phyloP scores from a whole-genome alignment of 1,140 invertebrate genomes.

The Camponotus vicinus region DNA sequence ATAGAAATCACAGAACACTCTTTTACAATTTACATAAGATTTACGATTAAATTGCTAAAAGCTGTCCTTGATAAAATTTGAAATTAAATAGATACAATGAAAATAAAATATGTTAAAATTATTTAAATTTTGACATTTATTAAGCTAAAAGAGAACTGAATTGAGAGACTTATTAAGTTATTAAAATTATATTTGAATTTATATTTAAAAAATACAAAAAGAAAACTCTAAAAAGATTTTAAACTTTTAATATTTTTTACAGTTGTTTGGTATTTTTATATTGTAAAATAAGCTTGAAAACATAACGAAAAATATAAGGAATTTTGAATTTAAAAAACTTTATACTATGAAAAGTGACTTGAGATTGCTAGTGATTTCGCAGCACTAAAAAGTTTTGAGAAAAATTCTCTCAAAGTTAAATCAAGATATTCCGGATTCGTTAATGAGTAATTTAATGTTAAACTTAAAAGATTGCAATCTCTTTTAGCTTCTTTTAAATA shows the following conservation, averaged over 20 bases:
- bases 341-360: background rate
- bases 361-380: too few species aligned
- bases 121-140: background rate
- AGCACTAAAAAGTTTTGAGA: background rate
- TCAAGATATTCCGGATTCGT: background rate
- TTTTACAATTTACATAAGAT: background rate
- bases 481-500: background rate
- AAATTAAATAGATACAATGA: slow-evolving; percentile 40
- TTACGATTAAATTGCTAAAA: background rate
- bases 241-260: background rate
- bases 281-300: background rate
- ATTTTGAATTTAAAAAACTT: background rate
- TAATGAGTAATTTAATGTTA: background rate
- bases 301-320: background rate
- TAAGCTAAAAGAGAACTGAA: background rate
- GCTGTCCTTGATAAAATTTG: slow-evolving; percentile 52
- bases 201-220: background rate
- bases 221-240: background rate
- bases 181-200: background rate
- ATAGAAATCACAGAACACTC: background rate
- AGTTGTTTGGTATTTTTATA: background rate
- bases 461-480: background rate
- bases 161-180: background rate
- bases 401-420: background rate
- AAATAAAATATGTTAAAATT: background rate